Evolutionary conservation across 2,888 invertebrate genomes (phyloP).

Genomic region (Eristalis tenax): DNA sequence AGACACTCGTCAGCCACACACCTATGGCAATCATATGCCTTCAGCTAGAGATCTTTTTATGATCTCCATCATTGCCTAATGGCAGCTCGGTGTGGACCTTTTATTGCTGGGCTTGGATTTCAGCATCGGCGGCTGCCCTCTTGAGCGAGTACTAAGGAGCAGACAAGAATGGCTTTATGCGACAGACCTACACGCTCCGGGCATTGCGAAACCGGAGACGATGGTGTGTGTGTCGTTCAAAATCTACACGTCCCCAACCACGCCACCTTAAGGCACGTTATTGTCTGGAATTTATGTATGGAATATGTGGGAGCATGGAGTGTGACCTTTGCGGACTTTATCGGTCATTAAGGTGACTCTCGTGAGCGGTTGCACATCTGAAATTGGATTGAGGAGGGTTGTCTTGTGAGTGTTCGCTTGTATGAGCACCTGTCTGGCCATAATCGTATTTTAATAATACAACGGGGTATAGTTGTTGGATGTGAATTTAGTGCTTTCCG

Average conservation of each 20-base stretch:
- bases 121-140: neutral
- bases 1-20: neutral
- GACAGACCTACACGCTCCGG: neutral
- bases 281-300: neutral
- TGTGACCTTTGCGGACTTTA: constrained; percentile 34
- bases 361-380: neutral
- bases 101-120: neutral
- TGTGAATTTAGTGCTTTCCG: neutral
- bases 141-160: constrained; percentile 1
- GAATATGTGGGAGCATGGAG: constrained; percentile 16
- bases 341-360: constrained; percentile 6
- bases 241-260: neutral
- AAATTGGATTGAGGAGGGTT: constrained; percentile 3
- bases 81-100: neutral
- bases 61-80: constrained; percentile 8
- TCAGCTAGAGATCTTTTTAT: neutral
- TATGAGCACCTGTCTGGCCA: neutral
- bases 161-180: constrained; percentile 1
- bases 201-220: constrained; percentile 14
- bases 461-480: neutral
- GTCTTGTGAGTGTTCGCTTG: neutral
- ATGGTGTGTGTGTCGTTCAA: neutral
- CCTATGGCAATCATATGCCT: neutral
- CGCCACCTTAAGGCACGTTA: neutral
- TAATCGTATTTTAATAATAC: constrained; percentile 37